Evolutionary conservation across 1,140 invertebrate species (phyloP), one percentile per base, ranked within the genome.

Genomic region (Piezodorus guildinii): DNA sequence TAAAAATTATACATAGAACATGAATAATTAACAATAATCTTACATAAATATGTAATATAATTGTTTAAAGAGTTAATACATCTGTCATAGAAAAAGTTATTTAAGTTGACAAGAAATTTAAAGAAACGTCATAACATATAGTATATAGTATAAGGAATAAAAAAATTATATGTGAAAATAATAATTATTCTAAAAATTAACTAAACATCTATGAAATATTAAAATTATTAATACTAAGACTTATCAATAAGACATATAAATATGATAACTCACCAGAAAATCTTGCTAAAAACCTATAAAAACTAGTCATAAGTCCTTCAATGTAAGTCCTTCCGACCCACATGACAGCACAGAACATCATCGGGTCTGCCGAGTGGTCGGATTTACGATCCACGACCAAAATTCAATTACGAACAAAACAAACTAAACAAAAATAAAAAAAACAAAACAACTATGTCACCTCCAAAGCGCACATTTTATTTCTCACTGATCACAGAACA

Each of bases 261-360:
- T 10, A 21, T 9, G 27, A 34, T 59, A 34, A 34, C 65, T 62
- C 63, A 66, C 65, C 65, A 21, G 65, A 66, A 39, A 66, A 66
- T 66, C 65, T 66, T 63, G 65, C 65, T 60, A 66, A 63, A 66
- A 66, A 66, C 61, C 61, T 62, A 43, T 66, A 63, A 54, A 66
- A 66, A 63, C 62, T 66, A 66, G 65, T 63, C 30, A 66, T 63
- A 14, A 66, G 65, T 62, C 65, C 54, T 58, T 66, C 65, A 60
- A 49, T 63, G 34, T 62, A 66, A 44, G 65, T 66, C 56, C 65
- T 66, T 27, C 43, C 15, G 52, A 62, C 12, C 62, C 62, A 62
- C 46, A 62, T 34, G n/a, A 16, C 43, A 21, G 52, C 52, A 56
- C 52, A 27, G 17, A 56, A 23, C 27, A 19, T 56, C 52, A 56